A percentile compares a stretch with the other conserved stretches of the same genome.
These are phyloP conservation scores for Cotesia chilonis DNA, from an alignment of 1,140 invertebrate species.

Conservation along the genomic window DNA sequence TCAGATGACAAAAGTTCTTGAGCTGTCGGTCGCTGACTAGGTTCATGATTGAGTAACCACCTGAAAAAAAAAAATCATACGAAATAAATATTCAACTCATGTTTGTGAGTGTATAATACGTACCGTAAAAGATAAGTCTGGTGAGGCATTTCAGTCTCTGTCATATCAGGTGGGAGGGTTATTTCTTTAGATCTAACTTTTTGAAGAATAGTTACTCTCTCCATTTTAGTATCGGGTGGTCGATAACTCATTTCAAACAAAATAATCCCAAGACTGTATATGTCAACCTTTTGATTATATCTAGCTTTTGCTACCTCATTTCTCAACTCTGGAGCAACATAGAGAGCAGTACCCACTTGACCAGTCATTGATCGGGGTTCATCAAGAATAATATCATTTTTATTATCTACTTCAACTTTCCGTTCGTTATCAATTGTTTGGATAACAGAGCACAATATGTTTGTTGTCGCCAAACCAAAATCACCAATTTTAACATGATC, in stretches of 20 bases:
- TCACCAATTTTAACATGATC: constrained; percentile 99
- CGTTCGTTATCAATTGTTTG: constrained; percentile 51
- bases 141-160: constrained; percentile 59
- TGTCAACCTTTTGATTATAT: constrained; percentile 95
- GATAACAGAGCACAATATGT: constrained; percentile 62
- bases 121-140: constrained; percentile 65
- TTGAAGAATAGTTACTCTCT: constrained; percentile 80
- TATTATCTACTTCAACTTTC: constrained; percentile 48
- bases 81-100: too few species aligned
- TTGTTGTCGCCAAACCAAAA: constrained; percentile 93
- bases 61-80: constrained; percentile 50
- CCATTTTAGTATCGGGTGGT: constrained; percentile 85
- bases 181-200: constrained; percentile 75
- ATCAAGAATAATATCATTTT: constrained; percentile 51
- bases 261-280: constrained; percentile 91
- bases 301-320: constrained; percentile 73
- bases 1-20: constrained; percentile 83
- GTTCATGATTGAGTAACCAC: constrained; percentile 88
- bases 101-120: neutral
- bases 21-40: constrained; percentile 81
- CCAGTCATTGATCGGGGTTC: constrained; percentile 73
- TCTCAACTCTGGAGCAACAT: constrained; percentile 91
- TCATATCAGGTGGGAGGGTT: constrained; percentile 73
- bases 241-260: constrained; percentile 93
- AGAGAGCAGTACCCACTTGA: constrained; percentile 91